A percentile compares a stretch with the other conserved stretches of the same genome.
phyloP scores from a whole-genome alignment of 1,140 invertebrate species.

The Ceratosolen solmsi region DNA sequence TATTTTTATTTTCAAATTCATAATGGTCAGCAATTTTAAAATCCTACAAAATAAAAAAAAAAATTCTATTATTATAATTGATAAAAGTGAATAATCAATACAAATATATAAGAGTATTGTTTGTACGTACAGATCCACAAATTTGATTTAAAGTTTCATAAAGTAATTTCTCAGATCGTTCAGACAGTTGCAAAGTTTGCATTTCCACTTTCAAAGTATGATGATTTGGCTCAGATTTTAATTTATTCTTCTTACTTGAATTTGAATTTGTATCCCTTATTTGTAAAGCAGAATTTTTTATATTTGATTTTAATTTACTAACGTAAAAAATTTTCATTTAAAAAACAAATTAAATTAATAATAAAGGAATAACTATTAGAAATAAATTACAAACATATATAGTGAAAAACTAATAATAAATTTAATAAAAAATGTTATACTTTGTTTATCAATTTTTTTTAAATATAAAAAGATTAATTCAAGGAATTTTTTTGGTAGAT shows the following conservation, averaged over 20 bases:
- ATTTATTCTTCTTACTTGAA: conserved; percentile 28
- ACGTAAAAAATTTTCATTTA: not conserved
- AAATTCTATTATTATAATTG: not conserved
- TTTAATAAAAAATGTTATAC: too few relatives aligned
- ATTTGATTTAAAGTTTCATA: conserved; percentile 81
- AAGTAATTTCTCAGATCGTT: conserved; percentile 80
- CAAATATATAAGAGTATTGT: not conserved
- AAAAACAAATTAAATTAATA: not conserved
- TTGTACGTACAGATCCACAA: conserved; percentile 76
- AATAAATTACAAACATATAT: not conserved
- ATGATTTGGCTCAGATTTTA: conserved; percentile 18
- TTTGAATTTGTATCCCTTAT: not conserved
- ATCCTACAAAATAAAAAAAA: conserved; percentile 65
- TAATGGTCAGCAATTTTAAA: conserved; percentile 71
- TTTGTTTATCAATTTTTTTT: not conserved
- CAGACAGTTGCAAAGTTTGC: conserved; percentile 78
- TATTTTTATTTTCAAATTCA: conserved; percentile 77
- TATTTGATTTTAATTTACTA: conserved; percentile 20
- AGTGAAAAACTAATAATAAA: too few relatives aligned
- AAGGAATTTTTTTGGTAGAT: not conserved
- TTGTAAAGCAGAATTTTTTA: not conserved
- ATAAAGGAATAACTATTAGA: not conserved
- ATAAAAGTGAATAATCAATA: not conserved
- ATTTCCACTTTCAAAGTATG: conserved; percentile 79
- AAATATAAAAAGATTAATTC: not conserved